A percentile compares a stretch with the other conserved stretches of the same genome.
Conservation (phyloP, 2,797 vertebrate genomes). For the Rhyacichthys aspro region DNA sequence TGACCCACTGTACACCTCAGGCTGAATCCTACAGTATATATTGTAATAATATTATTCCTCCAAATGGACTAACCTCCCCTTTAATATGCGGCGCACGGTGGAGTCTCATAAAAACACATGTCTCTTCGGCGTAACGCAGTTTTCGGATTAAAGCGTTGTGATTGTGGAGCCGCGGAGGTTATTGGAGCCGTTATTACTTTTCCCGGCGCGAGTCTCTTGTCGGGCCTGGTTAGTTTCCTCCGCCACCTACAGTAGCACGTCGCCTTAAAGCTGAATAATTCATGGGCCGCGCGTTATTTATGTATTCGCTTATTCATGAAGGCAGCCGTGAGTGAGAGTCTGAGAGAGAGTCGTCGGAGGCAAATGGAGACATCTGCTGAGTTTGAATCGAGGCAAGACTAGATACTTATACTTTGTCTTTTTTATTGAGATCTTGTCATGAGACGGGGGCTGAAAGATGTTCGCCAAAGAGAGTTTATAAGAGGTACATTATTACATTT, state of each 20-base stretch:
- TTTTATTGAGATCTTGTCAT: conserved; percentile 58
- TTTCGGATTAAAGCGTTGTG: conserved; percentile 67
- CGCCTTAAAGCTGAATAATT: conserved; percentile 75
- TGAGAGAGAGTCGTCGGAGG: conserved; percentile 39
- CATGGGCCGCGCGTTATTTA: conserved; percentile 78
- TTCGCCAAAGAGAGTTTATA: not conserved
- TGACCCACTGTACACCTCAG: no score
- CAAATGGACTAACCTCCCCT: not conserved
- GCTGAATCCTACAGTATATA: not conserved
- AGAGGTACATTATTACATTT: not conserved
- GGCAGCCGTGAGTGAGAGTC: conserved; percentile 29
- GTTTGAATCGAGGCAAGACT: conserved; percentile 23
- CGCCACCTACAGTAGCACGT: conserved; percentile 50
- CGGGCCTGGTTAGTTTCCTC: conserved; percentile 70
- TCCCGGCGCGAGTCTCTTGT: conserved; percentile 65
- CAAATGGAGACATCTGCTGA: conserved; percentile 69
- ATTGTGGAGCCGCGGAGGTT: conserved; percentile 66
- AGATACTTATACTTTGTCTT: conserved; percentile 27
- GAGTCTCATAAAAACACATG: conserved; percentile 47
- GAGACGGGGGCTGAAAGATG: conserved; percentile 3
- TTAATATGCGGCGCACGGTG: not conserved
- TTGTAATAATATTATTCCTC: conserved; percentile 10
- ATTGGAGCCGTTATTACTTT: conserved; percentile 74
- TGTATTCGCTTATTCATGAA: conserved; percentile 79
- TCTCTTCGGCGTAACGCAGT: conserved; percentile 57